Percentiles rank a stretch among this genome's conserved stretches.
These are phyloP conservation scores for Megathymus violae DNA, from an alignment of 1,140 invertebrate genomes.

Conservation along the genomic window DNA sequence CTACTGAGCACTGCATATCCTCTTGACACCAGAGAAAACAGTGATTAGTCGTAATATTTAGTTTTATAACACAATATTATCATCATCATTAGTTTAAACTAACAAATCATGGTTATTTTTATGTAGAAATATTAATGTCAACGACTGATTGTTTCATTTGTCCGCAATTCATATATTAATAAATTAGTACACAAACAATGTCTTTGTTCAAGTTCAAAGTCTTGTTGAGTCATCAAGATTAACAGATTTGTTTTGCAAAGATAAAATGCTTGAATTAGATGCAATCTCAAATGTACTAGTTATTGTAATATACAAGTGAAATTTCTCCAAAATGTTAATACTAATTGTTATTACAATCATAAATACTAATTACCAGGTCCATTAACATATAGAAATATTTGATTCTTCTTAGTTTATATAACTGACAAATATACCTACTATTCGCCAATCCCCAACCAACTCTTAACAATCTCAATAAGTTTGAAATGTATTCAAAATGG, in stretches of 20 bases:
- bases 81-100: slow-evolving; percentile 3
- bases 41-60: slow-evolving; percentile 51
- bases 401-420: no score
- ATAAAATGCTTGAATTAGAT: slow-evolving; percentile 3
- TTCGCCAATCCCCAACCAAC: no score
- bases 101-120: slow-evolving; percentile 8
- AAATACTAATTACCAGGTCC: no score
- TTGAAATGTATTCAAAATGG: no score
- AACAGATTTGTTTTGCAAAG: neutral
- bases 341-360: no score
- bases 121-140: neutral
- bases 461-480: no score
- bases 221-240: slow-evolving; percentile 14
- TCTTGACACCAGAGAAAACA: slow-evolving; percentile 74
- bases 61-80: slow-evolving; percentile 16
- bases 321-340: no score
- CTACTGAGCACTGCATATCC: slow-evolving; percentile 79
- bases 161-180: slow-evolving; percentile 15
- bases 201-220: slow-evolving; percentile 22
- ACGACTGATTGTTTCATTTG: slow-evolving; percentile 16
- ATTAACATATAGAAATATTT: no score
- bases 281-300: no score
- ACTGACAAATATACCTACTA: no score
- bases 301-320: no score
- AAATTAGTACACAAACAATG: slow-evolving; percentile 7